phyloP scores from a whole-genome alignment of 92 coral and sea anemone species.

The Diadumene lineata region DNA sequence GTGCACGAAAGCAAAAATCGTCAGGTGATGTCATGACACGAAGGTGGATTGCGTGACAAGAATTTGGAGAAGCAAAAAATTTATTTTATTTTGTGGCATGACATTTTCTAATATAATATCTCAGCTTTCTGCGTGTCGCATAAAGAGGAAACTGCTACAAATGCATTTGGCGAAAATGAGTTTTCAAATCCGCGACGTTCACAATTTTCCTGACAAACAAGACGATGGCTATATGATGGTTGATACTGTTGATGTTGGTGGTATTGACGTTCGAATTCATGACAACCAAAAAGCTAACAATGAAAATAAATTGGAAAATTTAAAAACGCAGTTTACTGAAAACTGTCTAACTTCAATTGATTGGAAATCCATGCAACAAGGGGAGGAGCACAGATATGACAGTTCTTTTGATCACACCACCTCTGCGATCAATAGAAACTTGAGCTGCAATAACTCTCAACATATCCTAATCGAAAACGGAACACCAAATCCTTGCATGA shows the following conservation, averaged over 20 bases:
- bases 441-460: neutral
- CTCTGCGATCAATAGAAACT: neutral
- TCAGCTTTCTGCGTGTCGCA: too few species aligned
- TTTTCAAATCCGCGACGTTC: too few species aligned
- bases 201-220: neutral
- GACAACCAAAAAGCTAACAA: neutral
- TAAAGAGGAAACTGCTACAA: too few species aligned
- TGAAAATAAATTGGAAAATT: neutral
- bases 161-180: neutral
- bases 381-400: neutral
- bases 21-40: neutral
- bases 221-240: neutral
- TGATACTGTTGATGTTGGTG: conserved; percentile 1
- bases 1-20: too few species aligned
- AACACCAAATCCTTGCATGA: too few species aligned
- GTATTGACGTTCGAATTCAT: neutral
- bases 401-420: neutral
- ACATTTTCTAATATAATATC: too few species aligned
- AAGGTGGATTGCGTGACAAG: conserved; percentile 1
- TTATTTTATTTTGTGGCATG: too few species aligned
- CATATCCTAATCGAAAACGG: too few species aligned
- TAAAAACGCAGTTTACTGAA: neutral
- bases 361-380: neutral
- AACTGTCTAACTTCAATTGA: neutral
- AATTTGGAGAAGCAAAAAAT: too few species aligned